Percentiles rank a stretch among this genome's conserved stretches.
Conservation (phyloP, 2,113 vertebrate species). For the Plecturocebus donacophilus region DNA sequence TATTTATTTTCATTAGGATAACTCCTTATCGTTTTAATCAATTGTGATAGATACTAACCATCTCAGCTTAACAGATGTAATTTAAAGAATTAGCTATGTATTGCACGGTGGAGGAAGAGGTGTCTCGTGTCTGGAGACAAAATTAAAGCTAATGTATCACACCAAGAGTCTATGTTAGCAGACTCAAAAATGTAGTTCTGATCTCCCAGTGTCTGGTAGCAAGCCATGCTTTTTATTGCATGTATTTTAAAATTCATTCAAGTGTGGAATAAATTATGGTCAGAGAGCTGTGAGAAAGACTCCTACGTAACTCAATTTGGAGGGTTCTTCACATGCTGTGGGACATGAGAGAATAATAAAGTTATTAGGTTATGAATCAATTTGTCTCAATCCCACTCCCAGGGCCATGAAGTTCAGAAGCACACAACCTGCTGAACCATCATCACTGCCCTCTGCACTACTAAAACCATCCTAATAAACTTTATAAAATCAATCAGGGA, state of each 20-base stretch:
- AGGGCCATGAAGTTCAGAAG: neutral
- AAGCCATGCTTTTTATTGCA: neutral
- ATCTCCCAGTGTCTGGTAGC: neutral
- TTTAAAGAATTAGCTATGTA: neutral
- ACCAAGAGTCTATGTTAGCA: neutral
- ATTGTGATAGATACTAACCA: neutral
- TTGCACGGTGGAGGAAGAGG: neutral
- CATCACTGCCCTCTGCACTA: neutral
- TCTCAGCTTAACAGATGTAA: neutral
- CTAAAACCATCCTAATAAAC: too few relatives aligned
- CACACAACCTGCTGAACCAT: neutral
- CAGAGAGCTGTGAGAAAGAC: neutral
- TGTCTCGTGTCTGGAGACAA: neutral
- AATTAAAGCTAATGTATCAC: neutral
- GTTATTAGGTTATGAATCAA: neutral
- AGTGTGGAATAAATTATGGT: neutral
- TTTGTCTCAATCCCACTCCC: neutral
- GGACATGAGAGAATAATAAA: neutral
- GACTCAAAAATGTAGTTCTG: neutral
- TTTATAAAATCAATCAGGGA: too few relatives aligned
- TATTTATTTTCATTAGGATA: conserved; percentile 30
- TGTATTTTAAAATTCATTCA: neutral
- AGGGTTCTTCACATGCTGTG: neutral
- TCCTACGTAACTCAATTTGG: neutral
- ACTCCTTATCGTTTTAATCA: neutral